These are phyloP conservation scores for Hydrophis major DNA, from an alignment of 2,797 vertebrate genomes.

Conservation along the genomic window DNA sequence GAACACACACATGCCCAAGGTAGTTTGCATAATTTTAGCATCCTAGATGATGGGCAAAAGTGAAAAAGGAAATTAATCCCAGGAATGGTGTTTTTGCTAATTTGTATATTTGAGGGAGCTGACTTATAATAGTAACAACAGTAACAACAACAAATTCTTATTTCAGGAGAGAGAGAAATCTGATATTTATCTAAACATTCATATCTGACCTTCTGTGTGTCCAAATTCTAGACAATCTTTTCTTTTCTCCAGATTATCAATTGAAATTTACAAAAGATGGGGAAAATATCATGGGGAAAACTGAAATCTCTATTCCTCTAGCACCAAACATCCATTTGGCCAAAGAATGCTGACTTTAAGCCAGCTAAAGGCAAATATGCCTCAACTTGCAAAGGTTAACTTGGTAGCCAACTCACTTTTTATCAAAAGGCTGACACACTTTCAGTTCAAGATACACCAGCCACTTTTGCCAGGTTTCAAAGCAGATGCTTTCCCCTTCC, in stretches of 20 bases:
- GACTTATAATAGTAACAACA: neutral
- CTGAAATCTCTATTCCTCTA: conserved; percentile 22
- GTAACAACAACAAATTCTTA: neutral
- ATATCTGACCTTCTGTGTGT: neutral
- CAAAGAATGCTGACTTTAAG: conserved; percentile 1
- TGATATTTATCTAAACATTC: neutral
- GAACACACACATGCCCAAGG: neutral
- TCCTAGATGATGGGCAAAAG: neutral
- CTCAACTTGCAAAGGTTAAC: neutral
- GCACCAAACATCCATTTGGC: neutral
- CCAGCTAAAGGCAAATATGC: neutral
- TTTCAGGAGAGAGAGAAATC: neutral
- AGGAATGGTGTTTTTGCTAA: neutral
- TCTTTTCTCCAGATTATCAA: neutral
- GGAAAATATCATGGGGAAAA: neutral
- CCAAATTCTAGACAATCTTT: neutral
- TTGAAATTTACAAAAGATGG: conserved; percentile 13
- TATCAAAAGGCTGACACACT: neutral
- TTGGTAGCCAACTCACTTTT: neutral
- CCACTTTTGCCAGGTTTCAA: neutral
- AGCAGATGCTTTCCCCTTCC: neutral
- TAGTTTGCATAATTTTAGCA: neutral
- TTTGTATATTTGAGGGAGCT: neutral
- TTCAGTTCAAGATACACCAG: neutral
- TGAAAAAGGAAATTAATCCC: neutral